Base-by-base conservation (phyloP, 2,888 invertebrate genomes). In the Yponomeuta evonymella region DNA sequence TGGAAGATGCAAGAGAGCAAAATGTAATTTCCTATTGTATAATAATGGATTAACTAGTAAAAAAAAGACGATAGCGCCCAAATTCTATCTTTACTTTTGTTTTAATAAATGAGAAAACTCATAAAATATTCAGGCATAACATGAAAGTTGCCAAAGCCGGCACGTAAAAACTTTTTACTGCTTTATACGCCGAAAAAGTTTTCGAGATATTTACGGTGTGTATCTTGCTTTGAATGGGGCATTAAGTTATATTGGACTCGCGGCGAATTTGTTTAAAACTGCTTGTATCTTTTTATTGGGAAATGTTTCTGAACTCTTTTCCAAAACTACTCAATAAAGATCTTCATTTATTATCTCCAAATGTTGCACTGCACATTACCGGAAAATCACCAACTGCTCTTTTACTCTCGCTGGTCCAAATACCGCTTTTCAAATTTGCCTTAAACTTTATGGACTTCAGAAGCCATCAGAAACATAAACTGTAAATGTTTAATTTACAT, bases 111-210 rank as follows among this genome's bases (percentile, higher is more conserved):
- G 67, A 48, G 48, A 43, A 43, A 67, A 67, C 23, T 67, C 67
- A 48, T 67, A 67, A 67, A 67, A 48, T 48, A 67, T 67, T 67
- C 67, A 48, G 48, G 43, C 67, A 43, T 67, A 67, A 29, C 43
- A 67, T 67, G 48, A 23, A 67, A 67, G 67, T 67, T 67, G 5
- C 23, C n/a, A 43, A 67, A 43, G 48, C 48, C 48, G 23, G 67
- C 43, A 33, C 67, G 48, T 67, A 67, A 67, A 67, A 67, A 67
- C 67, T 67, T 67, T 67, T n/a, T 23, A 23, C n/a, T 48, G 67
- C 48, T 65, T 63, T 67, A 67, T n/a, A 67, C 67, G 43, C 15
- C 15, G 15, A 15, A 43, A 33, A 67, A 67, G 67, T 67, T 67
- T 43, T 23, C 23, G 36, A 67, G 67, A 67, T 67, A 67, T 67